These are phyloP conservation scores for Darevskia mixta DNA, from an alignment of 2,797 vertebrate species.

Conservation along the genomic window DNA sequence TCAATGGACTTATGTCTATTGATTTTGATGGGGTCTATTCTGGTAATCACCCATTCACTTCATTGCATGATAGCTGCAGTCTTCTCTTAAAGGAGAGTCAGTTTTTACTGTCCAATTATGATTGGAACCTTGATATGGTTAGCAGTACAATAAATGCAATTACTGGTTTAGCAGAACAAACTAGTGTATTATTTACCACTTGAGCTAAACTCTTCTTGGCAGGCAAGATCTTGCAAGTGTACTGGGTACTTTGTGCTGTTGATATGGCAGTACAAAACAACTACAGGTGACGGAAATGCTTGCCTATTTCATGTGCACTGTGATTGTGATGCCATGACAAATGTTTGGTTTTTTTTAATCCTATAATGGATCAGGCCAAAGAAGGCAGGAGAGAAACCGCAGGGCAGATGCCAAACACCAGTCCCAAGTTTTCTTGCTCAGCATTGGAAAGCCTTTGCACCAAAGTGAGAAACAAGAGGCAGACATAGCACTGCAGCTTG, in stretches of 20 bases:
- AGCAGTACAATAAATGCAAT: background rate
- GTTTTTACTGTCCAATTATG: background rate
- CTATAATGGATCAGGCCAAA: background rate
- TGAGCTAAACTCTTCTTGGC: background rate
- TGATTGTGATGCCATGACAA: background rate
- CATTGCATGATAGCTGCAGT: background rate
- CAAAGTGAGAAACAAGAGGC: background rate
- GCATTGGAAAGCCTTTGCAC: background rate
- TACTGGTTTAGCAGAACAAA: background rate
- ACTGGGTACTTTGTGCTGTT: background rate
- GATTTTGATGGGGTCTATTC: too few relatives aligned
- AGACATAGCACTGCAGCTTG: background rate
- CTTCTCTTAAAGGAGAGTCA: background rate
- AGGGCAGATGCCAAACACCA: background rate
- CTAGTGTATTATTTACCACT: background rate
- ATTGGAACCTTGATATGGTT: accelerated
- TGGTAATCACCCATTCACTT: too few relatives aligned
- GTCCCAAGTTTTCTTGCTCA: background rate
- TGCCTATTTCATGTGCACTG: background rate
- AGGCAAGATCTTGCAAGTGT: background rate
- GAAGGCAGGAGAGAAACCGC: background rate
- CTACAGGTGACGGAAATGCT: background rate
- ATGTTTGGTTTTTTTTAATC: too few relatives aligned
- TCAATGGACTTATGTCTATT: too few relatives aligned
- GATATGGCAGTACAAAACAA: background rate